Conservation (phyloP, 2,797 vertebrate species). For the Rhinichthys osculus region DNA sequence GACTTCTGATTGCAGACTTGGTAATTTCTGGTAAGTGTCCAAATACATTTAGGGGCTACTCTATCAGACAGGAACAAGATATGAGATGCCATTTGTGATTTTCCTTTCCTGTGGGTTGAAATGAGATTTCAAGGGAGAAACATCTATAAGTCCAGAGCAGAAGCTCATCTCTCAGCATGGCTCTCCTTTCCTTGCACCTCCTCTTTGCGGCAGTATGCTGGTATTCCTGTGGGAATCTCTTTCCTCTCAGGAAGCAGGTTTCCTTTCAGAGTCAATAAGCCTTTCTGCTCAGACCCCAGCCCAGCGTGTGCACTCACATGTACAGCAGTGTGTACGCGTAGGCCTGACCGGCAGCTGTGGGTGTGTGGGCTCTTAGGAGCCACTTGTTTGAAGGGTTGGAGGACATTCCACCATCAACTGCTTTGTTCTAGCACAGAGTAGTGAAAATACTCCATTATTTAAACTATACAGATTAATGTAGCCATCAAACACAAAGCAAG, state of each 20-base stretch:
- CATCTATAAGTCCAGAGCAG: conserved; percentile 29
- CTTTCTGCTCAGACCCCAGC: conserved; percentile 45
- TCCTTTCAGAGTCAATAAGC: conserved; percentile 64
- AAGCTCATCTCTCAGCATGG: conserved; percentile 24
- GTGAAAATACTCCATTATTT: not conserved
- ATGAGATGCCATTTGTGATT: not conserved
- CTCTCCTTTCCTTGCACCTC: conserved; percentile 32
- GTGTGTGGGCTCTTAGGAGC: conserved; percentile 73
- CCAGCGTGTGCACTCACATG: conserved; percentile 39
- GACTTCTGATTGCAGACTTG: not conserved
- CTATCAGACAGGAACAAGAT: not conserved
- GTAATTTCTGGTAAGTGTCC: not conserved
- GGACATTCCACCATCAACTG: conserved; percentile 26
- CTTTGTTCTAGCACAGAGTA: not conserved
- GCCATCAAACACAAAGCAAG: not conserved
- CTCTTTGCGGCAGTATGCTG: conserved; percentile 29
- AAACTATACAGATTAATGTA: not conserved
- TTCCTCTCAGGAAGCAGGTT: conserved; percentile 65
- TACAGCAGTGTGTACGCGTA: conserved; percentile 20
- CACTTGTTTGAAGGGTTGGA: conserved; percentile 75
- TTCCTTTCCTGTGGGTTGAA: conserved; percentile 13
- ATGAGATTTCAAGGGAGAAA: conserved; percentile 20
- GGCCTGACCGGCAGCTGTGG: conserved; percentile 40
- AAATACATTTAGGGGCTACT: not conserved
- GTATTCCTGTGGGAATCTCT: conserved; percentile 59